Conservation (phyloP, 2,113 vertebrate species). For the Amphilophus citrinellus region DNA sequence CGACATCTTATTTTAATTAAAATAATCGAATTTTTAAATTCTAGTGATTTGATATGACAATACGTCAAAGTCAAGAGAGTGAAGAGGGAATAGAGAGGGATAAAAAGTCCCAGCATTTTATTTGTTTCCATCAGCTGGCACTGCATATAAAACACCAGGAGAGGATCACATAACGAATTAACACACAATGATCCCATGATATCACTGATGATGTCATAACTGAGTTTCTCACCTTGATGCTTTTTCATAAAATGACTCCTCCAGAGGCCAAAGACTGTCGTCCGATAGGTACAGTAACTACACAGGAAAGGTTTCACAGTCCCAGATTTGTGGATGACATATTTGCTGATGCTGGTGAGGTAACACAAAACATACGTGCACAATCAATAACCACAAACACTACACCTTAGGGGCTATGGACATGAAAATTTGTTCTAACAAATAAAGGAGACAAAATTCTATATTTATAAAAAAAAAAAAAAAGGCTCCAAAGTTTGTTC, state of each 20-base stretch:
- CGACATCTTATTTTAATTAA: background rate
- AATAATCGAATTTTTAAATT: background rate
- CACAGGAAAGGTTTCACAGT: conserved; percentile 88
- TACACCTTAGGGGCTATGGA: background rate
- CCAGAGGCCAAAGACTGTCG: conserved; percentile 87
- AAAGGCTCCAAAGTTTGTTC: conserved; percentile 37
- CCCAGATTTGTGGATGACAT: conserved; percentile 86
- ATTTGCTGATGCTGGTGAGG: conserved; percentile 64
- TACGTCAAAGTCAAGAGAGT: background rate
- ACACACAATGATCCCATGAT: background rate
- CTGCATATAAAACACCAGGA: too few relatives aligned
- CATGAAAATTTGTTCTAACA: background rate
- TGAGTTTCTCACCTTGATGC: conserved; percentile 82
- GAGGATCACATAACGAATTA: too few relatives aligned
- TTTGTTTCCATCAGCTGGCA: too few relatives aligned
- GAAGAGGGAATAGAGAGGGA: too few relatives aligned
- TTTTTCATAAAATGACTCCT: conserved; percentile 89
- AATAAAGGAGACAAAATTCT: background rate
- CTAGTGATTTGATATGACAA: background rate
- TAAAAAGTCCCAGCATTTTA: too few relatives aligned
- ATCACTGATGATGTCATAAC: background rate
- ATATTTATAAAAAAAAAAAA: background rate
- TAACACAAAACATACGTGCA: background rate
- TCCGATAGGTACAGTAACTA: conserved; percentile 89
- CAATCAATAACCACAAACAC: background rate